These are phyloP conservation scores for Sciurus vulgaris DNA, from an alignment of 2,797 vertebrate species.

Conservation along the genomic window DNA sequence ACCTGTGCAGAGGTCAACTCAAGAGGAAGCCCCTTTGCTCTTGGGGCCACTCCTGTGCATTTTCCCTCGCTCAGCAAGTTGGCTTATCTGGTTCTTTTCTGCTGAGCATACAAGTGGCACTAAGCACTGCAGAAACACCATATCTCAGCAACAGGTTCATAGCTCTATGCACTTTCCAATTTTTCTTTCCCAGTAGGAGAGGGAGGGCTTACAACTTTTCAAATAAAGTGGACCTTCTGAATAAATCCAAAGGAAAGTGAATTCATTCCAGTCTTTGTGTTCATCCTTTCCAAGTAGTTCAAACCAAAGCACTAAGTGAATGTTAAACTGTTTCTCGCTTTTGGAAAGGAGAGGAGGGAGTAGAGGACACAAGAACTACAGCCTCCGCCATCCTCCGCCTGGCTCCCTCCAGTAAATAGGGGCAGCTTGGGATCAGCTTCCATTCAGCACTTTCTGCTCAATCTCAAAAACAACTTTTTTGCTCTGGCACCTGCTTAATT, in stretches of 20 bases:
- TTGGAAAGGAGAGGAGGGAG: neutral
- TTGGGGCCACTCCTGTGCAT: neutral
- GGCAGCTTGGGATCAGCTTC: neutral
- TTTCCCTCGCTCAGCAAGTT: neutral
- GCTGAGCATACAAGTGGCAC: neutral
- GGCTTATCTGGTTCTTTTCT: neutral
- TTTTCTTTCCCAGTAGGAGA: slow-evolving; percentile 17
- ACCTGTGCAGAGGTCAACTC: slow-evolving; percentile 51
- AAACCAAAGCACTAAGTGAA: neutral
- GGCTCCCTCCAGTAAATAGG: neutral
- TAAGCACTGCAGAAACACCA: neutral
- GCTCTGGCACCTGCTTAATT: neutral
- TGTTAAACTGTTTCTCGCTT: neutral
- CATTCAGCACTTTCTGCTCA: neutral
- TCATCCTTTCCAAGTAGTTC: slow-evolving; percentile 5
- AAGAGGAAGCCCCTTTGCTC: neutral
- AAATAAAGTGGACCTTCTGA: neutral
- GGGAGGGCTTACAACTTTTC: neutral
- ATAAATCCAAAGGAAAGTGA: neutral
- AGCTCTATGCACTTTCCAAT: neutral
- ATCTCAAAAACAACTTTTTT: neutral
- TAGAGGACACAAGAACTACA: neutral
- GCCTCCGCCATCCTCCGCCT: neutral
- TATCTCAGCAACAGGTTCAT: neutral
- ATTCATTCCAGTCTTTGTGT: neutral